Base-by-base conservation (phyloP, 2,113 vertebrate genomes). In the Chascanopsetta lugubris region DNA sequence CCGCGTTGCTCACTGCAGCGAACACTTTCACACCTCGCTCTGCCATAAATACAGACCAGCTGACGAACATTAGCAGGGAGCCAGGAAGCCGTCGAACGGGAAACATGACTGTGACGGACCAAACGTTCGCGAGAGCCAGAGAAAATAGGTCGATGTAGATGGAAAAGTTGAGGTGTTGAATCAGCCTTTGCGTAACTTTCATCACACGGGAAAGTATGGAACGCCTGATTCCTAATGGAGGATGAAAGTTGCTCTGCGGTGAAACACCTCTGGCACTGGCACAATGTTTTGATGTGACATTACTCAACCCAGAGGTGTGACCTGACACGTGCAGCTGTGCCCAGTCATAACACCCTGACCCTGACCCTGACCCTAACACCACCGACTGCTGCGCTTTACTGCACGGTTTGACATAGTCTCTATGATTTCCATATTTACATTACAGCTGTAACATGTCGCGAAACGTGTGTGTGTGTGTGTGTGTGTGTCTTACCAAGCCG, bases 1-100 rank as follows among this genome's bases (percentile, higher is more conserved):
- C 72, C 2, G 7, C 18, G 61, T 13, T 7, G 17, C 32, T 69
- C 26, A 29, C 51, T 25, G 12, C 61, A 34, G 50, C 43, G 49
- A 64, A 48, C 43, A 30, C 6, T 59, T 70, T 72, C 67, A 56
- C 50, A 75, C 72, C 63, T 73, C 27, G 18, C 40, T 43, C 61
- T 55, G 11, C 63, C 55, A 75, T 61, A 51, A 77, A 83, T 66
- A 69, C 58, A 53, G 53, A 71, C 47, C 36, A 74, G 24, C 11
- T 61, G 34, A 79, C 55, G 51, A 65, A 36, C 48, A 59, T 69
- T 32, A 72, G 46, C 20, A 40, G 55, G 29, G 42, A 50, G 47
- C 8, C 40, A 45, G 48, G 34, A 54, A 1, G 7, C 29, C 2
- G 47, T 75, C 29, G 29, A 53, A 30, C 27, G 8, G 36, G 55